A percentile compares a stretch with the other conserved stretches of the same genome.
phyloP scores from a whole-genome alignment of 2,888 invertebrate species.

The Ischnus inquisitorius region DNA sequence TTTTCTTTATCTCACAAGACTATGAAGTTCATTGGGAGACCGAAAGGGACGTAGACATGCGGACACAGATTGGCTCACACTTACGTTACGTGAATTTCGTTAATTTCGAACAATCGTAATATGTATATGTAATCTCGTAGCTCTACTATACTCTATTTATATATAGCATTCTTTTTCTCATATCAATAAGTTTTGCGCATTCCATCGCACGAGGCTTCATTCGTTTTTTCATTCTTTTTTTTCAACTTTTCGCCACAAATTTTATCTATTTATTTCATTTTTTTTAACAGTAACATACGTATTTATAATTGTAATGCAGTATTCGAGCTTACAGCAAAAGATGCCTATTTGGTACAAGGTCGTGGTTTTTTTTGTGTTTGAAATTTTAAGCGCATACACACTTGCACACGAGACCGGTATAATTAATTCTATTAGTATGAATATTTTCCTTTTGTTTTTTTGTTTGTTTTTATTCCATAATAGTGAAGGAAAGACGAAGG shows the following conservation, averaged over 20 bases:
- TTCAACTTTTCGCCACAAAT: not conserved
- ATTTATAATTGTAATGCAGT: conserved; percentile 33
- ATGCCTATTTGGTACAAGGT: conserved; percentile 60
- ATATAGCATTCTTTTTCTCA: conserved; percentile 26
- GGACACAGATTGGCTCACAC: not conserved
- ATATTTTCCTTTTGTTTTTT: conserved; percentile 7
- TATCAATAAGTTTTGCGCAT: conserved; percentile 42
- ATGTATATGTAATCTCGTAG: conserved; percentile 40
- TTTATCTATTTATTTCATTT: conserved; percentile 14
- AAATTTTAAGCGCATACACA: conserved; percentile 31
- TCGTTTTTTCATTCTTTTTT: not conserved
- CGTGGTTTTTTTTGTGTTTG: conserved; percentile 34
- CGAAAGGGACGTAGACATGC: too few species aligned
- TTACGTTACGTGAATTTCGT: conserved; percentile 37
- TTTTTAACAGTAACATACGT: conserved; percentile 40
- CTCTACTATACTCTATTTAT: conserved; percentile 38
- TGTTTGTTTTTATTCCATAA: not conserved
- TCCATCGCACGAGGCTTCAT: conserved; percentile 25
- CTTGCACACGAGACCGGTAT: conserved; percentile 40
- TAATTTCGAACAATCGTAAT: conserved; percentile 50
- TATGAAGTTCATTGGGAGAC: too few species aligned
- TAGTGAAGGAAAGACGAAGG: conserved; percentile 58
- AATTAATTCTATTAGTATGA: conserved; percentile 26
- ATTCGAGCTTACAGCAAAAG: conserved; percentile 43
- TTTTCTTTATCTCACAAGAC: too few species aligned